Evolutionary conservation across 2,888 invertebrate genomes (phyloP).

Genomic region (Podabrus alpinus): DNA sequence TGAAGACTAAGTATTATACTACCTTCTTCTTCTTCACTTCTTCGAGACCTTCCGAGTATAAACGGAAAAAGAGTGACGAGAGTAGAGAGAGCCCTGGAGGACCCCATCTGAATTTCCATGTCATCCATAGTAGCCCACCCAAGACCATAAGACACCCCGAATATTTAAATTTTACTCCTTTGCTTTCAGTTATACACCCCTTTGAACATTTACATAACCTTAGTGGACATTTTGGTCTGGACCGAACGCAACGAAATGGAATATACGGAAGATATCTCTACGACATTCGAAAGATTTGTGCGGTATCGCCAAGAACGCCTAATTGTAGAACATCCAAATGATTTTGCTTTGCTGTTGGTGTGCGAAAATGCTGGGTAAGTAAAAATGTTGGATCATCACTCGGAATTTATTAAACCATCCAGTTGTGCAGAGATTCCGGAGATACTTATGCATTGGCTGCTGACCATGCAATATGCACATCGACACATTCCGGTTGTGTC

Average conservation of each 20-base stretch:
- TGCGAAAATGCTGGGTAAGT: conserved; percentile 59
- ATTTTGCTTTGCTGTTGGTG: conserved; percentile 96
- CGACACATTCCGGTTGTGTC: conserved; percentile 94
- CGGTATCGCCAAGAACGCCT: conserved; percentile 82
- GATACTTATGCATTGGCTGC: too few relatives aligned
- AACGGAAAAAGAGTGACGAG: too few relatives aligned
- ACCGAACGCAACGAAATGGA: conserved; percentile 84
- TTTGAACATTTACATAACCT: conserved; percentile 91
- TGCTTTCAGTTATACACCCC: conserved; percentile 83
- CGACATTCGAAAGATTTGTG: conserved; percentile 87
- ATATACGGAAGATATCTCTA: conserved; percentile 82
- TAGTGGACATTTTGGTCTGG: conserved; percentile 98
- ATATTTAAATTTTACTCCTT: background rate
- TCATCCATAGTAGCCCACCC: too few relatives aligned
- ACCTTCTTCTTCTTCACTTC: too few relatives aligned
- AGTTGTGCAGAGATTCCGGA: too few relatives aligned
- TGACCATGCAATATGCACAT: conserved; percentile 87
- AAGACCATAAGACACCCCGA: too few relatives aligned
- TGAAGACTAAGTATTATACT: too few relatives aligned
- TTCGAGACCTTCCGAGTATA: too few relatives aligned
- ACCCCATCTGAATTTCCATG: too few relatives aligned
- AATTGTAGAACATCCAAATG: conserved; percentile 85
- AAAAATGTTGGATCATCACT: background rate
- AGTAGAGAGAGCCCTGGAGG: too few relatives aligned
- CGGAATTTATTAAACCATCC: conserved; percentile 83